Evolutionary conservation across 2,888 invertebrate species (phyloP), one percentile per base, ranked within the genome.

Genomic region (Rhagonycha lutea): DNA sequence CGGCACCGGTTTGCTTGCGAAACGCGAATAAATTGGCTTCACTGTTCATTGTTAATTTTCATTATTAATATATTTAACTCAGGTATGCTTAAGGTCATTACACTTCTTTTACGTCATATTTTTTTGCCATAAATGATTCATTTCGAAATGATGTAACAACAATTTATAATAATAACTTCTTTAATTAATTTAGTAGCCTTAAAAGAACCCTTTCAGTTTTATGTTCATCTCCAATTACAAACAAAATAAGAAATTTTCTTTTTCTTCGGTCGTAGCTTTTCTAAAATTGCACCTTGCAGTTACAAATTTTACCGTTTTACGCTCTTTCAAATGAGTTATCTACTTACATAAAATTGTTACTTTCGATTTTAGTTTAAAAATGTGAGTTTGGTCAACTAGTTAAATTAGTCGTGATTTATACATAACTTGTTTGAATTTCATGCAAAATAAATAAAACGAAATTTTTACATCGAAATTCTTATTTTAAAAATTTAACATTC

Each of bases 41-140:
- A 61, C 18, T 68, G 32, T 70, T 74, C 61, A 63, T 74, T 69
- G 69, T 73, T 73, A 70, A 74, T 69, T 70, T 74, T 74, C 69
- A 74, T 74, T 69, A 70, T 70, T 74, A 74, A 74, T 71, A 71
- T 74, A 74, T 74, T 74, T 74, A 74, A 65, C 70, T 67, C 70
- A 74, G 70, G 74, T 70, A 70, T 70, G 70, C 18, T 70, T 74
- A 74, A 70, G 74, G 74, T 74, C 74, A 70, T 68, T 74, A 74
- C 74, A 68, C 74, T 74, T 74, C 73, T 62, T 71, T 28, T 73
- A 65, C 70, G 68, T 74, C 74, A 71, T 71, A 26, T 69, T 73
- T 47, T 47, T 47, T 73, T 70, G 67, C 74, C 61, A 60, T 70
- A 47, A 70, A 29, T 74, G 74, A 74, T 24, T 74, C 74, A 74